Conservation (phyloP, 2,113 vertebrate species). For the Tychaedon coryphoeus region DNA sequence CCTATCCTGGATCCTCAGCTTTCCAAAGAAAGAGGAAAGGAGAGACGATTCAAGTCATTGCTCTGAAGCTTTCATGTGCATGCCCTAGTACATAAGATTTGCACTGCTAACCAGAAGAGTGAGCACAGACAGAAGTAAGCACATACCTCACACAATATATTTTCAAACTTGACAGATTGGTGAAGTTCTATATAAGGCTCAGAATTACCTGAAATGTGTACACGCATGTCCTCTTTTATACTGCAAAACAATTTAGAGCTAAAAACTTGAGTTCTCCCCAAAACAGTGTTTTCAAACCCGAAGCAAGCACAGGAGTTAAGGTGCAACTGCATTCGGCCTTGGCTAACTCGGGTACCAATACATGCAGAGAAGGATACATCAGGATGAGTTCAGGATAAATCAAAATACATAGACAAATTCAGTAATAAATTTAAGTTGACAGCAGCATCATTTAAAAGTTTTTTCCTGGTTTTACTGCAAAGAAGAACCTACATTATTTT, state of each 20-base stretch:
- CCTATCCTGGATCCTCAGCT: not conserved
- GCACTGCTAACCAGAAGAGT: not conserved
- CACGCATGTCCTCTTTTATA: not conserved
- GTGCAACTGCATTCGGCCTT: not conserved
- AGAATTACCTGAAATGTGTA: not conserved
- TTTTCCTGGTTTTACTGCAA: not conserved
- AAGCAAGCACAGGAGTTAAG: not conserved
- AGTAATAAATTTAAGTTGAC: not conserved
- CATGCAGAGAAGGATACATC: not conserved
- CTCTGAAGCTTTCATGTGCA: not conserved
- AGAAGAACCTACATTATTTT: not conserved
- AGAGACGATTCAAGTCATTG: not conserved
- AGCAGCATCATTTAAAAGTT: not conserved
- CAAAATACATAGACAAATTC: not conserved
- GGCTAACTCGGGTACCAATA: not conserved
- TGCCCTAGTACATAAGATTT: accelerated
- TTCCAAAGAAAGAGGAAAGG: not conserved
- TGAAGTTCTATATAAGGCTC: not conserved
- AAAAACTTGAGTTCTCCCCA: not conserved
- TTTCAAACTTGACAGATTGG: not conserved
- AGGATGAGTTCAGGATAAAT: not conserved
- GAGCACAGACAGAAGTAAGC: not conserved
- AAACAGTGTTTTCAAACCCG: not conserved
- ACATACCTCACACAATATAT: not conserved
- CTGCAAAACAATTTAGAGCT: not conserved